These are phyloP conservation scores for Harpegnathos saltator DNA, from an alignment of 1,140 invertebrate genomes.

Conservation along the genomic window DNA sequence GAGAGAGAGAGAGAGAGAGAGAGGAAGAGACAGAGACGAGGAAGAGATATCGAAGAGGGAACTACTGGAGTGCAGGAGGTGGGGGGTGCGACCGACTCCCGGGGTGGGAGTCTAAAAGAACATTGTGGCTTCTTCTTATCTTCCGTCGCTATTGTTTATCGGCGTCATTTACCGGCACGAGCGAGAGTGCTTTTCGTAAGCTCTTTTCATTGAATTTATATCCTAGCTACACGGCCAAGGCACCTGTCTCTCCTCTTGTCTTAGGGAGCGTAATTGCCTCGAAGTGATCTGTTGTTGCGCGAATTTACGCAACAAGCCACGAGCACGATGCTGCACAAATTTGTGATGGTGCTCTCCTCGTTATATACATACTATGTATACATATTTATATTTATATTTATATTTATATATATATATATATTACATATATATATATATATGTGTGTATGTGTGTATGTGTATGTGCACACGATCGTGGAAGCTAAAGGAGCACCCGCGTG, in stretches of 20 bases:
- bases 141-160: slow-evolving; percentile 55
- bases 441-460: too few relatives aligned
- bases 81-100: too few relatives aligned
- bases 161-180: background rate
- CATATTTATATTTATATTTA: too few relatives aligned
- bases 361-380: too few relatives aligned
- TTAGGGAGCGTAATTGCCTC: slow-evolving; percentile 23
- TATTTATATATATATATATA: too few relatives aligned
- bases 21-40: slow-evolving; percentile 1
- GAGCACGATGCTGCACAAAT: slow-evolving; percentile 18
- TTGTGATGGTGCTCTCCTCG: background rate
- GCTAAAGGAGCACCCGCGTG: background rate
- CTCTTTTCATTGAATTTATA: slow-evolving; percentile 50
- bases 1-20: background rate
- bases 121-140: slow-evolving; percentile 59
- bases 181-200: background rate
- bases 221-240: background rate
- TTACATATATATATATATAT: too few relatives aligned
- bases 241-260: background rate
- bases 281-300: slow-evolving; percentile 13
- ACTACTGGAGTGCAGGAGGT: slow-evolving; percentile 3
- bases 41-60: background rate
- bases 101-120: slow-evolving; percentile 23
- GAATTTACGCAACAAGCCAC: slow-evolving; percentile 21
- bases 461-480: too few relatives aligned